Percentiles rank a stretch among this genome's conserved stretches.
phyloP scores from a whole-genome alignment of 1,140 invertebrate genomes.

The Glomeris maerens region DNA sequence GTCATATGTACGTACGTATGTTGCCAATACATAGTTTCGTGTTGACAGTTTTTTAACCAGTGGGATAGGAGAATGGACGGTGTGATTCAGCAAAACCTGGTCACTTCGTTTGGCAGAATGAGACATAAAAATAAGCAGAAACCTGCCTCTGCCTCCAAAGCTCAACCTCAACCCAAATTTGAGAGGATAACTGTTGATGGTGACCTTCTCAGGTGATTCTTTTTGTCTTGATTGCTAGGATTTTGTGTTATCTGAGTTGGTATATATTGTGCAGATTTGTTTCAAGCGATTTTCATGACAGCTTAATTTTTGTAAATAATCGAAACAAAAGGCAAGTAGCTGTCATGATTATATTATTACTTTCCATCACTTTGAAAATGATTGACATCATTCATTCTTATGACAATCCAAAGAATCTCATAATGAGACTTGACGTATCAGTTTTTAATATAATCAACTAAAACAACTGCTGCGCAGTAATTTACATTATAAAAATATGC shows the following conservation, averaged over 20 bases:
- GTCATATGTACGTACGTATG: not conserved
- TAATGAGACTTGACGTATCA: not conserved
- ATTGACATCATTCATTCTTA: not conserved
- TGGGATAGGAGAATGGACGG: constrained; percentile 16
- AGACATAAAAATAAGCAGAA: constrained; percentile 8
- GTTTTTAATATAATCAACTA: constrained; percentile 2
- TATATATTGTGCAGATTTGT: not conserved
- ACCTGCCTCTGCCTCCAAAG: not conserved
- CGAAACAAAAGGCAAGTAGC: too few species aligned
- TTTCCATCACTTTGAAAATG: not conserved
- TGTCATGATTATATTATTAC: not conserved
- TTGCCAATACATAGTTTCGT: not conserved
- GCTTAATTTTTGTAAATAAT: not conserved
- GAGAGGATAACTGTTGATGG: constrained; percentile 20
- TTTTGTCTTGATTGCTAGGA: not conserved
- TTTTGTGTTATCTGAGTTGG: not conserved
- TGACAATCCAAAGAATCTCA: not conserved
- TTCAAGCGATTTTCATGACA: not conserved
- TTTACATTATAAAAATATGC: not conserved
- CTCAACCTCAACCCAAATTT: constrained; percentile 7
- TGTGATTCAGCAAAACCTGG: constrained; percentile 11
- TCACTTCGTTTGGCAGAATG: constrained; percentile 10
- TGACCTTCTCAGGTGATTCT: constrained; percentile 23
- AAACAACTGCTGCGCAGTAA: not conserved
- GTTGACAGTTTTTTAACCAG: constrained; percentile 4